Base-by-base conservation (phyloP, 2,797 vertebrate species). In the Labroides dimidiatus region DNA sequence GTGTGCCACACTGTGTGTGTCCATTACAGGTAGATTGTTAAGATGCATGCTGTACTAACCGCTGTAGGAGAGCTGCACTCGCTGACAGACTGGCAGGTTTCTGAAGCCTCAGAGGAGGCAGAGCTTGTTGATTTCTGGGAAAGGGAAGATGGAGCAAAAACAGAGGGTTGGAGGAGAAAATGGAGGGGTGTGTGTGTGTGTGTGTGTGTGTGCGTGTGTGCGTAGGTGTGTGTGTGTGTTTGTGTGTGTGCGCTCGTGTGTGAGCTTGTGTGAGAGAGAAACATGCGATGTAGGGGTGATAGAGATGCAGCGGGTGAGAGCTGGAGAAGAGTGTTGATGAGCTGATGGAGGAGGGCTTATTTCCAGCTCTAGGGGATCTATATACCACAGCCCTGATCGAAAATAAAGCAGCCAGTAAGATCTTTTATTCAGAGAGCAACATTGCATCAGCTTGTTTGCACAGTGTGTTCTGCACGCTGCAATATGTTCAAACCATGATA, bases 41-140 rank as follows among this genome's bases (percentile, higher is more conserved):
- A 77, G 56, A 80, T 66, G 74, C 84, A 77, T 81, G 84, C 86
- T 69, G 77, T 85, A 97, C 97, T 97, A 90, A 99, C 97, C 94
- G 96, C 95, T 78, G 97, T 98, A 52, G 97, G 97, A 81, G 97
- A 99, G 95, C 93, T 97, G 95, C 97, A 99, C 90, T 98, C 97
- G 91, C 97, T 99, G 87, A 99, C 95, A 5, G 97, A 98, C 94
- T 96, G 98, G 92, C 97, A 98, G 78, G 96, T 97, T 86, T 99
- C 97, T 2, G 97, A 99, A 69, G 97, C 97, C 93, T 99, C 97
- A 0, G 98, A 99, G 79, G 97, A 99, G 0, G 97, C 96, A 0
- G 98, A 99, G 92, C 98, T 99, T 78, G 97, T 98, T 81, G 97
- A 99, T 90, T 99, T 99, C 98, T 99, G 95, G 82, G 65, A 47